Base-by-base conservation (phyloP, 2,797 vertebrate genomes). In the Cyclopterus lumpus region DNA sequence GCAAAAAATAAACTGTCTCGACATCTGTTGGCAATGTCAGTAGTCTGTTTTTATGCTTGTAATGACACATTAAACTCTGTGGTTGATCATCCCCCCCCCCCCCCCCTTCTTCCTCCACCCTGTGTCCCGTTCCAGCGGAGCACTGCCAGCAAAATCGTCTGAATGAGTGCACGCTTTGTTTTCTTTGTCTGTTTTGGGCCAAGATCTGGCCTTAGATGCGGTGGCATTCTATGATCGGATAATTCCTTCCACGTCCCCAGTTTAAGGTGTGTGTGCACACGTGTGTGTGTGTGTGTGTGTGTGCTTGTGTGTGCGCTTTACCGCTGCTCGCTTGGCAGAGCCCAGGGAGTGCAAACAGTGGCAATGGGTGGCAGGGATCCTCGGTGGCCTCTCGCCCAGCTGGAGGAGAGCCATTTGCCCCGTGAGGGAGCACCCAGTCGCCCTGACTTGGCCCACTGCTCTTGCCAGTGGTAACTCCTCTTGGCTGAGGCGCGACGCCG, bases 41-140 rank as follows among this genome's bases (percentile, higher is more conserved):
- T 88, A 88, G 87, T 93, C 85, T 93, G 89, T 91, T 93, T 93
- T 93, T 91, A 90, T 93, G 92, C 93, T 93, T 90, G 92, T 92
- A 93, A 94, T 93, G 93, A 94, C 93, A 93, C 93, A 93, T 93
- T 94, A 89, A 94, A 93, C 91, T 93, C 88, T 90, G 89, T 87
- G 86, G 90, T 91, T 86, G 87, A 67, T 82, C 66, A 82, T 15
- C 64, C 79, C 77, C 75, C 75, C 2, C 59, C 34, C 67, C 38
- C 69, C 66, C 83, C 15, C 64, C 78, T 73, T 72, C 75, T 67
- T 60, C 79, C 81, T 82, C 87, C 80, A 78, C 82, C 83, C 86
- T 71, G 75, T 81, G 88, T 91, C 88, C 87, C 86, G 59, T 92
- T 94, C 89, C 87, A 92, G 80, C 66, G 71, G 76, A 82, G 80